Percentiles rank a stretch among this genome's conserved stretches.
phyloP scores from a whole-genome alignment of 1,140 invertebrate species.

The Zaprionus ghesquierei region DNA sequence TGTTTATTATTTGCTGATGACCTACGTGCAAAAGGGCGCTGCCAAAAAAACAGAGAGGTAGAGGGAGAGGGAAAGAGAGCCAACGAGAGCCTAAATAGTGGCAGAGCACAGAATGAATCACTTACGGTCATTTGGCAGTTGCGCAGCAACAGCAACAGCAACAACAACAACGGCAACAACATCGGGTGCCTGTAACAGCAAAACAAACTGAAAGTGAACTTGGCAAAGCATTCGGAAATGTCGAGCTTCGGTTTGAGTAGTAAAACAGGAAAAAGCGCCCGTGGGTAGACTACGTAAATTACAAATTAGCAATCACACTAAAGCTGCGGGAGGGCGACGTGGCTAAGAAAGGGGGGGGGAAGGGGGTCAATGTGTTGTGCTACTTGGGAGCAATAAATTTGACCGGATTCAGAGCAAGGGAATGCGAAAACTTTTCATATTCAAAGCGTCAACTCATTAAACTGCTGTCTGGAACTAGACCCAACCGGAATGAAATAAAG shows the following conservation, averaged over 20 bases:
- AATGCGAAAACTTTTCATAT: constrained; percentile 72
- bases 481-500: constrained; percentile 75
- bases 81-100: constrained; percentile 42
- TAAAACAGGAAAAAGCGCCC: constrained; percentile 58
- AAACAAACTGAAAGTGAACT: constrained; percentile 15
- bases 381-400: constrained; percentile 54
- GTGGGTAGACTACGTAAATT: constrained; percentile 77
- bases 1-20: constrained; percentile 82
- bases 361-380: neutral
- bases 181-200: neutral
- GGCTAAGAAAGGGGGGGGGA: neutral
- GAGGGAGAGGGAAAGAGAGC: neutral
- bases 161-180: constrained; percentile 5
- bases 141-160: constrained; percentile 3
- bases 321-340: constrained; percentile 27
- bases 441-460: constrained; percentile 81
- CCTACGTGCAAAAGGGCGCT: constrained; percentile 70
- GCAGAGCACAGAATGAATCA: constrained; percentile 68
- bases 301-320: constrained; percentile 81
- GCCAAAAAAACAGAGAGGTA: neutral
- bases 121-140: constrained; percentile 64
- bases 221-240: constrained; percentile 41
- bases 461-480: constrained; percentile 63
- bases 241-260: constrained; percentile 42
- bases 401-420: neutral